These are phyloP conservation scores for Dioctria linearis DNA, from an alignment of 2,888 invertebrate species.

Conservation along the genomic window DNA sequence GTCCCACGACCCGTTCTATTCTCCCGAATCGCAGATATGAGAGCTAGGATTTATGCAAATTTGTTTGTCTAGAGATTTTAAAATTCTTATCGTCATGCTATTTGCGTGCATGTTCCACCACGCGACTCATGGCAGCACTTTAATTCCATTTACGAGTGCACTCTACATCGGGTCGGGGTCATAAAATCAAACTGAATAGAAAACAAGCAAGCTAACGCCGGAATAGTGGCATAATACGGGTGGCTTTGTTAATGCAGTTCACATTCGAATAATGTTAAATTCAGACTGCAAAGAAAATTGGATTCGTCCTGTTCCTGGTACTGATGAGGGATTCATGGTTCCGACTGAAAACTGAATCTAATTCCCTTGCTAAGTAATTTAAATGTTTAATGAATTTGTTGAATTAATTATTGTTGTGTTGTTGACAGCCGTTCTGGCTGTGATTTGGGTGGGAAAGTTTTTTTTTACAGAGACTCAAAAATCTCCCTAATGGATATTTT, in stretches of 20 bases:
- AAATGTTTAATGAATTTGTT: slow-evolving; percentile 14
- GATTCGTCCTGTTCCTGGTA: slow-evolving; percentile 11
- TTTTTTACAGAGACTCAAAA: neutral
- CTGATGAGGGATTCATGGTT: slow-evolving; percentile 20
- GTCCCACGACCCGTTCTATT: too few relatives aligned
- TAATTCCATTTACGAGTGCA: slow-evolving; percentile 48
- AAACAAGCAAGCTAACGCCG: neutral
- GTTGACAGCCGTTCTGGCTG: neutral
- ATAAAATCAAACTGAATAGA: slow-evolving; percentile 31
- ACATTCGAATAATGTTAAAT: slow-evolving; percentile 3
- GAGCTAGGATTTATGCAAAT: slow-evolving; percentile 38
- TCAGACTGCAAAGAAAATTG: slow-evolving; percentile 23
- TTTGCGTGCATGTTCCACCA: slow-evolving; percentile 26
- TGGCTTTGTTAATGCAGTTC: slow-evolving; percentile 37
- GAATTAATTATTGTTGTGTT: slow-evolving; percentile 14
- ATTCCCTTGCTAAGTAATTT: neutral
- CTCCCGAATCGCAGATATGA: neutral
- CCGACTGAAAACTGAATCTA: neutral
- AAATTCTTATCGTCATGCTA: slow-evolving; percentile 35
- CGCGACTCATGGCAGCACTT: slow-evolving; percentile 23
- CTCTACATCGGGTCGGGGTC: slow-evolving; percentile 25
- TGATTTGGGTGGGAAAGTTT: too few relatives aligned
- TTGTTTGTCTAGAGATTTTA: slow-evolving; percentile 31
- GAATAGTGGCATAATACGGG: slow-evolving; percentile 15
- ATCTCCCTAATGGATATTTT: neutral